Evolutionary conservation across 2,113 vertebrate genomes (phyloP), one percentile per base, ranked within the genome.

Genomic region (Carlito syrichta): DNA sequence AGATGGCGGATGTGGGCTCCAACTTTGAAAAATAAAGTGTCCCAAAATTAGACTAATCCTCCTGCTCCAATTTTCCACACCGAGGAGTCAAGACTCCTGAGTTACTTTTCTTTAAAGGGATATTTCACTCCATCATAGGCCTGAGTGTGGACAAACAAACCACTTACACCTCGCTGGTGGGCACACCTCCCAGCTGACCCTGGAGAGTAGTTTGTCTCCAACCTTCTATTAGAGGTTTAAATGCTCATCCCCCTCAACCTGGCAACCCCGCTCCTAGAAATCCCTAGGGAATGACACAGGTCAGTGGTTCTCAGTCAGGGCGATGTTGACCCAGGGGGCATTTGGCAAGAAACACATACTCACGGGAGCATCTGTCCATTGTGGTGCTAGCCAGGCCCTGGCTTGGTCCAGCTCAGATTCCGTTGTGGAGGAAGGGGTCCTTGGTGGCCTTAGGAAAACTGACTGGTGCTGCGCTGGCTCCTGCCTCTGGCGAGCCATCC

Each of bases 161-260:
- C 2, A 1, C 38, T 1, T 48, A 3, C 5, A 3, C 27, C 4
- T 25, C 0, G 0, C 2, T 12, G 6, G 19, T 12, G 6, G 13
- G 30, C 8, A 56, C 14, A 16, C 16, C 5, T 13, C 50, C 2
- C 43, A 0, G 2, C 68, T 40, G 56, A 32, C 22, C 32, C 27
- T 14, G 40, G 12, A 7, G 27, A 27, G 23, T 16, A 8, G 38
- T 13, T 40, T 38, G 77, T 35, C 35, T 69, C 52, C 11, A 2
- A 19, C 40, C 11, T 2, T 23, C 52, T 22, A 2, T 9, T 11
- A 6, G 48, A 38, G 20, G 38, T 11, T 23, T 23, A 20, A 14
- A 8, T 0, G 6, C 38, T 11, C 17, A 8, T 20, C 38, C 17
- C 2, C 56, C 30, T 32, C 9, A 4, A 30, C 63, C 48, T 40